Conservation (phyloP, 2,888 invertebrate genomes). For the Hydrotaea cyrtoneurina region DNA sequence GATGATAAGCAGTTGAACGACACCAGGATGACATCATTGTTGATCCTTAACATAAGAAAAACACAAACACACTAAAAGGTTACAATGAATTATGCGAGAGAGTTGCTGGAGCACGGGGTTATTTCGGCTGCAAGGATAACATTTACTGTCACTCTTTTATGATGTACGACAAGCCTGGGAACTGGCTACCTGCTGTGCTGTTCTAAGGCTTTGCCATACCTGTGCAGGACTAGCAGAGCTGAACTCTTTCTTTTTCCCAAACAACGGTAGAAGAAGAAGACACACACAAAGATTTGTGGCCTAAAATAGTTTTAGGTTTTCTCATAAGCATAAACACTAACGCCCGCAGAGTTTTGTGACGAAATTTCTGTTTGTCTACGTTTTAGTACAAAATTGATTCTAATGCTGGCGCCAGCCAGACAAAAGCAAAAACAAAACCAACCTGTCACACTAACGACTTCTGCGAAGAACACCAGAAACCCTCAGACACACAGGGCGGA, state of each 20-base stretch:
- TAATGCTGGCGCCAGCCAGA: conserved; percentile 79
- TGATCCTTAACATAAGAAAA: neutral
- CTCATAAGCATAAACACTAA: conserved; percentile 53
- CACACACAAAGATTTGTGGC: neutral
- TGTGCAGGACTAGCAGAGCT: neutral
- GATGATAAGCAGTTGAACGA: neutral
- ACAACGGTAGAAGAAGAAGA: neutral
- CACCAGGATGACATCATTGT: conserved; percentile 14
- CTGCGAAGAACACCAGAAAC: conserved; percentile 75
- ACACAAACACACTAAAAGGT: neutral
- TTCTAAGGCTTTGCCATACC: neutral
- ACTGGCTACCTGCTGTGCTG: conserved; percentile 13
- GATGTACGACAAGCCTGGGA: conserved; percentile 15
- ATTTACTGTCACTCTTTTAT: conserved; percentile 31
- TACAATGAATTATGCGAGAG: neutral
- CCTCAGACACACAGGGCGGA: neutral
- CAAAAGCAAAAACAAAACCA: conserved; percentile 65
- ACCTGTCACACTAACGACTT: conserved; percentile 80
- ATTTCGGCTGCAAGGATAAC: neutral
- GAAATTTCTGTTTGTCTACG: conserved; percentile 75
- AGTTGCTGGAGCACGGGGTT: neutral
- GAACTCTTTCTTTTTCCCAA: neutral
- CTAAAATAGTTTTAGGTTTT: neutral
- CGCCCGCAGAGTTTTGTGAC: conserved; percentile 74
- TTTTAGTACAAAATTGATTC: conserved; percentile 72